Percentiles rank a stretch among this genome's conserved stretches.
Conservation (phyloP, 2,888 invertebrate species). For the Phrixothrix hirtus region DNA sequence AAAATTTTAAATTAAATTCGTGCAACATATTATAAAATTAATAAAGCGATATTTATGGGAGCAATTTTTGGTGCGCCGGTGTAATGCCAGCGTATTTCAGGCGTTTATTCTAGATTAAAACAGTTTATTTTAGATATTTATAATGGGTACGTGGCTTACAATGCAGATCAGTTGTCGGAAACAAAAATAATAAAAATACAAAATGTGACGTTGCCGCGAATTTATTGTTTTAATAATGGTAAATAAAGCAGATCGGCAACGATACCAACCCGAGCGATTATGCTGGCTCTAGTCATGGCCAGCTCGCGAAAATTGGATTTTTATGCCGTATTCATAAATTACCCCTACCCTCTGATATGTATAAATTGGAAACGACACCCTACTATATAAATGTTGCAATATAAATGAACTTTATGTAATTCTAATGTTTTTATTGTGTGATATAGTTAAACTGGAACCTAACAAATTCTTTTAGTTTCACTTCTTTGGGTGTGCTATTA, state of each 20-base stretch:
- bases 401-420: constrained; percentile 42
- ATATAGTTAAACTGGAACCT: no score
- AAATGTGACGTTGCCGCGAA: constrained; percentile 56
- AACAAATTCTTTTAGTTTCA: no score
- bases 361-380: constrained; percentile 46
- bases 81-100: constrained; percentile 52
- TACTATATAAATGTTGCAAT: constrained; percentile 40
- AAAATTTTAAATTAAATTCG: constrained; percentile 49
- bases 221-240: constrained; percentile 59
- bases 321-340: constrained; percentile 54
- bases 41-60: constrained; percentile 57
- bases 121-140: constrained; percentile 59
- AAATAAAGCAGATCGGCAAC: constrained; percentile 56
- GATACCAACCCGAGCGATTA: constrained; percentile 39
- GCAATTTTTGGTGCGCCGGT: constrained; percentile 56
- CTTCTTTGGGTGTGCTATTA: no score
- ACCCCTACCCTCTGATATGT: constrained; percentile 41
- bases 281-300: constrained; percentile 23
- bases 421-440: constrained; percentile 41
- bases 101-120: constrained; percentile 59
- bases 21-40: constrained; percentile 57
- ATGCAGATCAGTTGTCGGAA: constrained; percentile 58
- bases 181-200: constrained; percentile 56
- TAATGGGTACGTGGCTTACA: constrained; percentile 55
- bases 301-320: constrained; percentile 53